phyloP scores from a whole-genome alignment of 1,140 invertebrate genomes.

The Temnothorax curvispinosus region DNA sequence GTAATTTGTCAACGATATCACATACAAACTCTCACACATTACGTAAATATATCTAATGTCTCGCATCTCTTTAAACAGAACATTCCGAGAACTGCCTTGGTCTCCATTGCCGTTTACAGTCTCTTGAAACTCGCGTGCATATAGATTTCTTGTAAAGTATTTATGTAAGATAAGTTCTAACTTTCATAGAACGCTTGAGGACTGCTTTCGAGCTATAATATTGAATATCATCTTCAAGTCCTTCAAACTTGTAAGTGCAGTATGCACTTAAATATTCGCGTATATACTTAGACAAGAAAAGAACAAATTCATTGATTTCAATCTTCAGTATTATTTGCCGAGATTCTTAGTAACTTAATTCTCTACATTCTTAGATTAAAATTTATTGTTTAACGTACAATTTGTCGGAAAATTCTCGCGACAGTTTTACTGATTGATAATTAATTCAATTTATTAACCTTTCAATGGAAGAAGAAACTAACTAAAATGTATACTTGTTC shows the following conservation, averaged over 20 bases:
- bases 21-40: not conserved
- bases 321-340: not conserved
- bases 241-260: not conserved
- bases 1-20: not conserved
- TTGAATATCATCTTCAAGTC: not conserved
- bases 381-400: not conserved
- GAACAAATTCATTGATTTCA: not conserved
- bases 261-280: no score
- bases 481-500: not conserved
- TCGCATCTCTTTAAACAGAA: constrained; percentile 6
- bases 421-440: not conserved
- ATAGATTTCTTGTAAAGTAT: constrained; percentile 7
- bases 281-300: not conserved
- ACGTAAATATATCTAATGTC: constrained; percentile 11
- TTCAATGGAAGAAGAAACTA: not conserved
- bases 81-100: not conserved
- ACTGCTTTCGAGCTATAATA: not conserved
- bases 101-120: constrained; percentile 1
- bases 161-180: constrained; percentile 10
- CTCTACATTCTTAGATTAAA: not conserved
- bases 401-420: not conserved
- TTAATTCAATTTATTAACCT: not conserved
- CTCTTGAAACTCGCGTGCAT: constrained; percentile 7
- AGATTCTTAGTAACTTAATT: not conserved
- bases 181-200: not conserved